Conservation (phyloP, 1,140 invertebrate species). For the Gerris buenoi region DNA sequence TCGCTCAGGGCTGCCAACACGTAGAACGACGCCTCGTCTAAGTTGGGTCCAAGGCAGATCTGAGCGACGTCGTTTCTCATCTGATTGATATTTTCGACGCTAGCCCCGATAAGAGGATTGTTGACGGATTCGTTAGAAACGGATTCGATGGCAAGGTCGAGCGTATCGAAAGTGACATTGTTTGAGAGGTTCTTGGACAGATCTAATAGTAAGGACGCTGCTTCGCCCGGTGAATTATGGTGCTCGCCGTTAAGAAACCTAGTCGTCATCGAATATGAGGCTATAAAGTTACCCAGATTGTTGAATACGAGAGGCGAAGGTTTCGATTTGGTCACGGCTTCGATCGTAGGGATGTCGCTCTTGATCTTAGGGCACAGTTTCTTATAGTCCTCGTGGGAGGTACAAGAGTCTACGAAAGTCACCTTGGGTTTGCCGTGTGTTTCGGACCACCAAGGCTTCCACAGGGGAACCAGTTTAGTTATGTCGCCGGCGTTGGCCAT, state of each 20-base stretch:
- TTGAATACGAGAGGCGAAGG: constrained; percentile 45
- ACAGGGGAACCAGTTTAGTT: constrained; percentile 43
- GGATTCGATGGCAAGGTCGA: constrained; percentile 40
- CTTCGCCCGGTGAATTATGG: constrained; percentile 40
- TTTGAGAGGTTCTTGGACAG: constrained; percentile 42
- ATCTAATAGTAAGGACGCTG: constrained; percentile 36
- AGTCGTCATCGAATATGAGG: constrained; percentile 44
- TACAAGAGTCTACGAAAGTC: constrained; percentile 2
- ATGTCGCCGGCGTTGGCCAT: constrained; percentile 43
- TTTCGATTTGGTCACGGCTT: constrained; percentile 31
- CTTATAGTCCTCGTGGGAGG: background rate
- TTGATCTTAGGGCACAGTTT: constrained; percentile 6
- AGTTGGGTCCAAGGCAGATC: constrained; percentile 34
- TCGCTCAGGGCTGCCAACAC: constrained; percentile 42
- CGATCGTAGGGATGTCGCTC: constrained; percentile 8
- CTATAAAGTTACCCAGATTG: constrained; percentile 52
- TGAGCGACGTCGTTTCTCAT: constrained; percentile 31
- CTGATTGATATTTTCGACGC: constrained; percentile 27
- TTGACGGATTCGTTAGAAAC: constrained; percentile 39
- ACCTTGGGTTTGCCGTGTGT: constrained; percentile 12
- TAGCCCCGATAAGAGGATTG: constrained; percentile 29
- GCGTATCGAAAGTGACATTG: constrained; percentile 43
- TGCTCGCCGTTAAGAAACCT: constrained; percentile 56
- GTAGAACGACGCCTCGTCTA: constrained; percentile 32
- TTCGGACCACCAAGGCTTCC: constrained; percentile 55